Evolutionary conservation across 2,888 invertebrate genomes (phyloP).

Genomic region (Didymodactylos carnosus): DNA sequence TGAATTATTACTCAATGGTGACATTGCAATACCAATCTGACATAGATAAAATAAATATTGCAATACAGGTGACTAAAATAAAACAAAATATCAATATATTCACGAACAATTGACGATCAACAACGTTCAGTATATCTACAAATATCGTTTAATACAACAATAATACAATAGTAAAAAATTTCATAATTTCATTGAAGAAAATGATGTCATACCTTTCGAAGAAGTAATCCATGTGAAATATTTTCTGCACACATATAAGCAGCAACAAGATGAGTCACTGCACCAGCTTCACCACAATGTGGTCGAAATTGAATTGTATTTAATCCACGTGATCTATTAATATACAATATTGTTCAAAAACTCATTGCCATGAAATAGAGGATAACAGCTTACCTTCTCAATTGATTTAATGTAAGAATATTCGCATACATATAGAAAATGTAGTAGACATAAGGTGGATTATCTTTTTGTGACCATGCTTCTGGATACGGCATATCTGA

Average conservation of each 20-base stretch:
- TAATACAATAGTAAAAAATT: no score
- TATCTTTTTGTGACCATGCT: slow-evolving; percentile 68
- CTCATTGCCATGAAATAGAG: background rate
- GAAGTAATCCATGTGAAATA: slow-evolving; percentile 82
- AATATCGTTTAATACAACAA: background rate
- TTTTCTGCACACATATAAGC: slow-evolving; percentile 92
- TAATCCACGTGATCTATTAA: slow-evolving; percentile 53
- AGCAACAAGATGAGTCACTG: slow-evolving; percentile 85
- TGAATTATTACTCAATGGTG: slow-evolving; percentile 90
- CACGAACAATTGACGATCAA: no score
- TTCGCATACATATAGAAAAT: slow-evolving; percentile 96
- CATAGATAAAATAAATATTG: slow-evolving; percentile 92
- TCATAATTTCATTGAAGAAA: no score
- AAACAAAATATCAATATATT: no score
- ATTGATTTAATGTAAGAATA: slow-evolving; percentile 77
- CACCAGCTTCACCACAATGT: slow-evolving; percentile 94
- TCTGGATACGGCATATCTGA: slow-evolving; percentile 49
- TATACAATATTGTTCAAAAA: background rate
- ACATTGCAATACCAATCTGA: slow-evolving; percentile 97
- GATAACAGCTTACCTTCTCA: slow-evolving; percentile 42
- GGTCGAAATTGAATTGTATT: slow-evolving; percentile 84
- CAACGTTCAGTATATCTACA: no score
- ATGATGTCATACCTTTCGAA: slow-evolving; percentile 76
- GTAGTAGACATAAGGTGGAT: slow-evolving; percentile 94
- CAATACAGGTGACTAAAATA: slow-evolving; percentile 50